These are phyloP conservation scores for Lasioglossum villosulum DNA, from an alignment of 2,888 invertebrate species.

Conservation along the genomic window DNA sequence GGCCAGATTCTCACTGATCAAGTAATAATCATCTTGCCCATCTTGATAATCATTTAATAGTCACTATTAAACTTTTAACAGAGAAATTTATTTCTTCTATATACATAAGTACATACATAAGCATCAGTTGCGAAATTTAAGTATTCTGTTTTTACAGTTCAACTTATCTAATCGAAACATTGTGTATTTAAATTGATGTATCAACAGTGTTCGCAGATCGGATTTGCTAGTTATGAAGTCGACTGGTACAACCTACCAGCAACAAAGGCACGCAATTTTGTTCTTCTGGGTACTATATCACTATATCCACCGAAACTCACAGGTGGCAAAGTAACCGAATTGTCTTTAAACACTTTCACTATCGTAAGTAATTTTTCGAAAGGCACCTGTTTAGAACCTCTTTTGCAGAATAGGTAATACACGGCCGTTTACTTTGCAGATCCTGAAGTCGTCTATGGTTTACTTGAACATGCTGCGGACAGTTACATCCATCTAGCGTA, in stretches of 20 bases:
- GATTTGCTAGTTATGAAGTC: background rate
- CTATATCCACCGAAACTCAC: background rate
- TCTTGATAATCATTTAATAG: background rate
- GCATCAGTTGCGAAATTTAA: too few species aligned
- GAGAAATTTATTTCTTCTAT: background rate
- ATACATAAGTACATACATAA: background rate
- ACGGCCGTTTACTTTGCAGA: background rate
- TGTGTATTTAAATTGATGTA: background rate
- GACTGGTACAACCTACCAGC: slow-evolving; percentile 4
- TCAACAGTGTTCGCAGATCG: background rate
- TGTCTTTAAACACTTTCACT: background rate
- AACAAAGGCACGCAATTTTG: background rate
- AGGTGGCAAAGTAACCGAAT: background rate
- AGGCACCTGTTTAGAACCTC: background rate
- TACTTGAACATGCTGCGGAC: background rate
- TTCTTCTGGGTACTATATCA: background rate
- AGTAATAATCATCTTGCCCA: background rate
- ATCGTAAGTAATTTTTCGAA: background rate
- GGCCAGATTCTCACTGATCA: background rate
- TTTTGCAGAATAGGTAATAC: background rate
- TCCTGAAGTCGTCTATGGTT: slow-evolving; percentile 5
- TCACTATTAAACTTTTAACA: background rate
- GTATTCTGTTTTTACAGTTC: too few species aligned
- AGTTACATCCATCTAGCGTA: background rate
- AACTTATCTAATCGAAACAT: too few species aligned